Conservation (phyloP, 2,797 vertebrate genomes). For the Craterocephalus amniculus region DNA sequence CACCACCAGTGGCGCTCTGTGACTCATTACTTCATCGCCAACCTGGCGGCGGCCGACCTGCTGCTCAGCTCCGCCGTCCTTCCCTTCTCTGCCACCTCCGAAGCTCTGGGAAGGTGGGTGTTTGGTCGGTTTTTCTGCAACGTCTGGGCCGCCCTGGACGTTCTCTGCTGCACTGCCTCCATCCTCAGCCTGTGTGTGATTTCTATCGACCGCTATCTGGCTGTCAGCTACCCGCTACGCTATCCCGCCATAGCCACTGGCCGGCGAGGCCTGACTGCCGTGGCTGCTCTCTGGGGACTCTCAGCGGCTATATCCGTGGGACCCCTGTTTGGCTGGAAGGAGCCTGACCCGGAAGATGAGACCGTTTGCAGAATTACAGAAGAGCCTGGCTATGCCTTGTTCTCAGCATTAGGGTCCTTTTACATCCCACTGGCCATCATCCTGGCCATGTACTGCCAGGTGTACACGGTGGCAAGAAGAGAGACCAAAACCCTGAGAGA, state of each 20-base stretch:
- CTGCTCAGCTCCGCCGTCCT: constrained; percentile 82
- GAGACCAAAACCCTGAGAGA: constrained; percentile 65
- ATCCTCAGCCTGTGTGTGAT: constrained; percentile 86
- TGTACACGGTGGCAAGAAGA: constrained; percentile 78
- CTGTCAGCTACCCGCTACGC: constrained; percentile 82
- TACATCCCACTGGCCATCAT: constrained; percentile 84
- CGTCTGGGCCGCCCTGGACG: constrained; percentile 83
- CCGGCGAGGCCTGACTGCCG: constrained; percentile 68
- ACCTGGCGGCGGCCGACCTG: constrained; percentile 83
- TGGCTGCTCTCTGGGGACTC: constrained; percentile 79
- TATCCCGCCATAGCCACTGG: constrained; percentile 79
- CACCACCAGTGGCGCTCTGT: constrained; percentile 83
- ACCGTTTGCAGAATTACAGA: constrained; percentile 81
- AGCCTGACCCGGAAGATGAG: constrained; percentile 81
- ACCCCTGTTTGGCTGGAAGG: constrained; percentile 84
- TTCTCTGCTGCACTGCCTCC: constrained; percentile 86
- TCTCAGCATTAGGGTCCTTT: constrained; percentile 84
- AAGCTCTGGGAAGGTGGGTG: constrained; percentile 81
- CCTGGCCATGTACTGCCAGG: constrained; percentile 84
- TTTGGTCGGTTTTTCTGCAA: constrained; percentile 82
- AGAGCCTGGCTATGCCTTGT: constrained; percentile 81
- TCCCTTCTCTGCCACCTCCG: constrained; percentile 81
- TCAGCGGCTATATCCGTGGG: constrained; percentile 82
- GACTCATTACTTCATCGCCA: constrained; percentile 85
- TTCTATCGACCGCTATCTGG: constrained; percentile 84